phyloP scores from a whole-genome alignment of 2,797 vertebrate genomes.

The Hoplostethus atlanticus region DNA sequence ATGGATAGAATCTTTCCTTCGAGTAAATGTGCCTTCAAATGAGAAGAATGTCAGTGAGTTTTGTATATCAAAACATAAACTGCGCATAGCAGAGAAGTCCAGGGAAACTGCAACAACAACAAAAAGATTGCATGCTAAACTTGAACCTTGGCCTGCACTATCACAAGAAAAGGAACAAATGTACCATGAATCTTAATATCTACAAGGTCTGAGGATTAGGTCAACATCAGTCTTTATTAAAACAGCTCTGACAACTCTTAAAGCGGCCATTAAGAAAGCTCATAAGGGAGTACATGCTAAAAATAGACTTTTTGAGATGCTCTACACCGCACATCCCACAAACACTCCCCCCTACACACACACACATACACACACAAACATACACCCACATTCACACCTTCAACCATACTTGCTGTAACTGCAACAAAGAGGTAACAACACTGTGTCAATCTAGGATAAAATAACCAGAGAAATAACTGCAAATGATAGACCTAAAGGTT shows the following conservation, averaged over 20 bases:
- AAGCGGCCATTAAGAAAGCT: slow-evolving; percentile 68
- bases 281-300: slow-evolving; percentile 69
- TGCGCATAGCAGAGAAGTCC: background rate
- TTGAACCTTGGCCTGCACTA: slow-evolving; percentile 45
- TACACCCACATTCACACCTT: slow-evolving; percentile 44
- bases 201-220: slow-evolving; percentile 56
- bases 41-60: background rate
- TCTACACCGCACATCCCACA: slow-evolving; percentile 61
- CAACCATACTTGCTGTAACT: slow-evolving; percentile 23
- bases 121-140: background rate
- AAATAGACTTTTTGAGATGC: slow-evolving; percentile 77
- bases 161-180: slow-evolving; percentile 35
- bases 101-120: background rate
- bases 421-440: slow-evolving; percentile 44
- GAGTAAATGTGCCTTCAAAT: background rate
- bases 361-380: slow-evolving; percentile 21
- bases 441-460: slow-evolving; percentile 6
- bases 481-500: slow-evolving; percentile 21
- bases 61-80: slow-evolving; percentile 5
- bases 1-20: background rate
- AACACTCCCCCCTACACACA: slow-evolving; percentile 36
- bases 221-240: slow-evolving; percentile 57
- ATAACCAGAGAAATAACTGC: background rate
- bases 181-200: slow-evolving; percentile 43
- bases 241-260: slow-evolving; percentile 61